Conservation (phyloP, 2,888 invertebrate species). For the Melinaea marsaeus region DNA sequence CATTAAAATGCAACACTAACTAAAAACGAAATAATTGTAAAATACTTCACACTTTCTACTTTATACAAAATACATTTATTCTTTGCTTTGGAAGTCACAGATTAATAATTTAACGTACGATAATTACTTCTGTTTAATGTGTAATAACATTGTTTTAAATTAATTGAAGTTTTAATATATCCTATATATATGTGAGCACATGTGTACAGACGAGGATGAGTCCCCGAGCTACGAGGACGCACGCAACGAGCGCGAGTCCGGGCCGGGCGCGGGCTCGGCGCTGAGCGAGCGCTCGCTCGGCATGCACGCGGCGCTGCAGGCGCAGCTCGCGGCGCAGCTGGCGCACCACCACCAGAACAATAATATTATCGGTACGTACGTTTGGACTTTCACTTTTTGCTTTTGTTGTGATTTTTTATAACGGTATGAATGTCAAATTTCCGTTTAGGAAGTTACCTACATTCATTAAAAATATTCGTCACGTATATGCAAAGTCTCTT, state of each 20-base stretch:
- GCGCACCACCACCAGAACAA: slow-evolving; percentile 79
- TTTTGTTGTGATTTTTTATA: neutral
- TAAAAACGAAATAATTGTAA: too few species aligned
- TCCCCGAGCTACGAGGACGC: slow-evolving; percentile 70
- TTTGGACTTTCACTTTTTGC: neutral
- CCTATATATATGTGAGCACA: neutral
- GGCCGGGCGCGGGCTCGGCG: slow-evolving; percentile 47
- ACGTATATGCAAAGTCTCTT: too few species aligned
- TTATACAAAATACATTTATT: too few species aligned
- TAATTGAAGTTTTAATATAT: neutral
- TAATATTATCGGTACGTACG: slow-evolving; percentile 76
- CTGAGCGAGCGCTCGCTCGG: slow-evolving; percentile 46
- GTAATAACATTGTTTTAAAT: neutral
- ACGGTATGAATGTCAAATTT: too few species aligned
- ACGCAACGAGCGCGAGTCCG: slow-evolving; percentile 44
- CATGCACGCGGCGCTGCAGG: slow-evolving; percentile 76
- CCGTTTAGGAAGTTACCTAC: too few species aligned
- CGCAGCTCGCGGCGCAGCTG: slow-evolving; percentile 79
- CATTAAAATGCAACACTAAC: too few species aligned
- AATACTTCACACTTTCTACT: too few species aligned
- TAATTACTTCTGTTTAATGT: too few species aligned
- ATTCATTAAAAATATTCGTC: too few species aligned
- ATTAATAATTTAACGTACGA: too few species aligned
- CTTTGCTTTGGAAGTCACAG: too few species aligned
- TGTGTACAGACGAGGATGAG: slow-evolving; percentile 68